Evolutionary conservation across 1,140 invertebrate genomes (phyloP).

Genomic region (Chionoecetes opilio): DNA sequence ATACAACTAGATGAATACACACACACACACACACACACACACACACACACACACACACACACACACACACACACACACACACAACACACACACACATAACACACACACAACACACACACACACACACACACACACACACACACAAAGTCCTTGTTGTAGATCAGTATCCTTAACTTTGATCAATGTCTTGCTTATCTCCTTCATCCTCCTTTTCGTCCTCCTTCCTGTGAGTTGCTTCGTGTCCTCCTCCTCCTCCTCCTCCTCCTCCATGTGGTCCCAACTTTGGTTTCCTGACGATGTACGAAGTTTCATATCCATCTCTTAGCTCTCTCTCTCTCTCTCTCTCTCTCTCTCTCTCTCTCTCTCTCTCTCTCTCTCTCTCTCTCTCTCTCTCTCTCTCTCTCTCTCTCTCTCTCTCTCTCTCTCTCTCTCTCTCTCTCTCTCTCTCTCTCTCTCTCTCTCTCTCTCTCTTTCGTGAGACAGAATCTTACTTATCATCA

Average conservation of each 20-base stretch:
- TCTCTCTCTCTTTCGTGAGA: neutral
- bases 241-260: neutral
- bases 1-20: no score
- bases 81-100: no score
- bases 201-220: neutral
- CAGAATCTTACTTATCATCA: neutral
- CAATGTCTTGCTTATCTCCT: neutral
- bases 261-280: neutral
- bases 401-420: slow-evolving; percentile 10
- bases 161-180: no score
- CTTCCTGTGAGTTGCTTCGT: neutral
- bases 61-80: no score
- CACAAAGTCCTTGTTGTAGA: no score
- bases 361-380: no score
- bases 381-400: slow-evolving; percentile 1
- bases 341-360: slow-evolving; percentile 21
- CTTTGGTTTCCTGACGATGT: neutral
- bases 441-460: slow-evolving; percentile 34
- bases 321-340: slow-evolving; percentile 13
- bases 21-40: no score
- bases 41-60: no score
- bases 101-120: no score
- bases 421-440: neutral
- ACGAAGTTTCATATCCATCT: neutral
- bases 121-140: no score